phyloP scores from a whole-genome alignment of 2,113 vertebrate species.

The Stigmatopora argus region DNA sequence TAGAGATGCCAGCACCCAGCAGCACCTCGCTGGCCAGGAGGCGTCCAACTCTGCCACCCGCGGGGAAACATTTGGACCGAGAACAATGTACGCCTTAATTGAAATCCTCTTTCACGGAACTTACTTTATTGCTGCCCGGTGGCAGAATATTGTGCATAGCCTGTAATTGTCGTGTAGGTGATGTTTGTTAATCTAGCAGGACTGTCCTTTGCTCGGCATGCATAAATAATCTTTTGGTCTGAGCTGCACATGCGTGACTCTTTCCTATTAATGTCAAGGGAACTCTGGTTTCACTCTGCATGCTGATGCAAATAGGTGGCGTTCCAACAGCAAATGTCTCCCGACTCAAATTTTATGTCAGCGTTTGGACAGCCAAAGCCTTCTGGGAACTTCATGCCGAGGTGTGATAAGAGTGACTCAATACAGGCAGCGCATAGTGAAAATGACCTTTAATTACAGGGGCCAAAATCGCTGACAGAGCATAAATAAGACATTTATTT shows the following conservation, averaged over 20 bases:
- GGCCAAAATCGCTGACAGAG: not conserved
- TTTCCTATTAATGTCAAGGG: constrained; percentile 30
- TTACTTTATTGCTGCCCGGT: constrained; percentile 31
- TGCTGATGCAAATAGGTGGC: constrained; percentile 30
- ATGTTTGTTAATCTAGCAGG: constrained; percentile 19
- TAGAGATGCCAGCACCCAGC: constrained; percentile 24
- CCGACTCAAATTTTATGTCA: constrained; percentile 13
- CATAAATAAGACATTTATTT: not conserved
- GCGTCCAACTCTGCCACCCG: constrained; percentile 13
- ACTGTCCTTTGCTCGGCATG: constrained; percentile 21
- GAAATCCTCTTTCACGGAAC: constrained; percentile 53
- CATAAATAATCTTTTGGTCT: constrained; percentile 22
- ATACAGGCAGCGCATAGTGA: not conserved
- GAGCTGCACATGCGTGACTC: constrained; percentile 16
- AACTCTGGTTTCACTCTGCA: constrained; percentile 18
- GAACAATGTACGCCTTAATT: constrained; percentile 44
- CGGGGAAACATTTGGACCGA: constrained; percentile 34
- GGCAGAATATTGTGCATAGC: constrained; percentile 24
- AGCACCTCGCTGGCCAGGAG: constrained; percentile 30
- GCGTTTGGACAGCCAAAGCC: constrained; percentile 12
- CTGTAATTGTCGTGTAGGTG: constrained; percentile 31
- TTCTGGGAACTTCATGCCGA: constrained; percentile 9
- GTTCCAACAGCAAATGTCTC: constrained; percentile 11
- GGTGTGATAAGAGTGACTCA: constrained; percentile 9
- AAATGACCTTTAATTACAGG: constrained; percentile 6